Conservation (phyloP, 2,888 invertebrate genomes). For the Julus scanicus region DNA sequence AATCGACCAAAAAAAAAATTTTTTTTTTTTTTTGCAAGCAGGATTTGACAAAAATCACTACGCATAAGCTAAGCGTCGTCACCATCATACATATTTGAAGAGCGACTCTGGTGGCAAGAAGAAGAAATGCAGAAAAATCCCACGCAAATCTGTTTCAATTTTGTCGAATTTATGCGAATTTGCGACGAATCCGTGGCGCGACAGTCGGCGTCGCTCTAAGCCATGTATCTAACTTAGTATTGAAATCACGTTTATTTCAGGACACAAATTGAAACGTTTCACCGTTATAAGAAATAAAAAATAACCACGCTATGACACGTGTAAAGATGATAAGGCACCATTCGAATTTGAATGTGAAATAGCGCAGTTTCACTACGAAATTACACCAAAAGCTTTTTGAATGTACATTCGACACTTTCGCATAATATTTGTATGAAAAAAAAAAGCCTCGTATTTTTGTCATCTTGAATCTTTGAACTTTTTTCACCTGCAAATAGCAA, state of each 20-base stretch:
- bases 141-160: constrained; percentile 30
- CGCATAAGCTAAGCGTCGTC: not conserved
- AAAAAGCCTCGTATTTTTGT: too few relatives aligned
- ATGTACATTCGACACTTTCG: not conserved
- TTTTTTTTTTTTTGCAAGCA: too few relatives aligned
- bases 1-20: not conserved
- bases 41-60: not conserved
- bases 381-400: not conserved
- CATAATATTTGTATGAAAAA: not conserved
- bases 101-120: not conserved
- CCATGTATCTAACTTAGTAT: not conserved
- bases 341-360: not conserved
- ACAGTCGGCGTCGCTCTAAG: not conserved
- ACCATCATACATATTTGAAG: not conserved
- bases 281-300: not conserved
- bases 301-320: not conserved
- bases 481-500: too few relatives aligned
- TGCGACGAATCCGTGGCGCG: not conserved
- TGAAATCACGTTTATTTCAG: not conserved
- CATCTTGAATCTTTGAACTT: too few relatives aligned
- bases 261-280: constrained; percentile 9
- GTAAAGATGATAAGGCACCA: not conserved
- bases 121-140: not conserved
- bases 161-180: not conserved
- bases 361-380: not conserved